A percentile compares a stretch with the other conserved stretches of the same genome.
Evolutionary conservation across 2,888 invertebrate species (phyloP).

Genomic region (Phyllotreta striolata): DNA sequence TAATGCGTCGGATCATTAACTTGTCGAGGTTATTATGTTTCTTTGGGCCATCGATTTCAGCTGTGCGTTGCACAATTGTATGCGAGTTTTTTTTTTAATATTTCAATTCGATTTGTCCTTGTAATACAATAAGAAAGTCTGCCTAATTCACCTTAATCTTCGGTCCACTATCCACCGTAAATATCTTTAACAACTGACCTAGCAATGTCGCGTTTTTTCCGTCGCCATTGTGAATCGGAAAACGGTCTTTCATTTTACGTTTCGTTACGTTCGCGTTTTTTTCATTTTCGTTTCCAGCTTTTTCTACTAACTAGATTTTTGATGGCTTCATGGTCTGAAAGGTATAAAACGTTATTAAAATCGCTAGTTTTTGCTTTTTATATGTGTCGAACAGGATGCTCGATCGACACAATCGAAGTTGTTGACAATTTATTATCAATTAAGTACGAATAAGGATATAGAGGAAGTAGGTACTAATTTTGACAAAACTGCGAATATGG

Average conservation of each 20-base stretch:
- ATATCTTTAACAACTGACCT: background rate
- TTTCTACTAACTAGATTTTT: slow-evolving; percentile 3
- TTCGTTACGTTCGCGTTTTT: slow-evolving; percentile 1
- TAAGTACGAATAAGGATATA: background rate
- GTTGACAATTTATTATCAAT: background rate
- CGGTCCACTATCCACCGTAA: too few relatives aligned
- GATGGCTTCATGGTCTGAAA: slow-evolving; percentile 16
- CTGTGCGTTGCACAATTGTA: too few relatives aligned
- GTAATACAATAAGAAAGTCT: too few relatives aligned
- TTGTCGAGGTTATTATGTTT: too few relatives aligned
- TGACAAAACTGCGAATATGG: too few relatives aligned
- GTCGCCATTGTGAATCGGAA: background rate
- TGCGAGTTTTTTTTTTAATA: too few relatives aligned
- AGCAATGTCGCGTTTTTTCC: slow-evolving; percentile 3
- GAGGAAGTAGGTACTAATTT: too few relatives aligned
- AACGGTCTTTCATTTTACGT: slow-evolving; percentile 6
- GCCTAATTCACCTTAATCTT: too few relatives aligned
- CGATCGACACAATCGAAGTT: background rate
- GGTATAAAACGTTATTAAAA: slow-evolving; percentile 9
- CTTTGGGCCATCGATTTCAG: too few relatives aligned
- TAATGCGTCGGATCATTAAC: too few relatives aligned
- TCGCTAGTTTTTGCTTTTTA: slow-evolving; percentile 2
- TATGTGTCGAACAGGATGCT: background rate
- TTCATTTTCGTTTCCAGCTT: background rate
- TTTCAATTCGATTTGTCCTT: too few relatives aligned